Evolutionary conservation across 2,888 invertebrate genomes (phyloP).

Genomic region (Tromatobia lineatoria): DNA sequence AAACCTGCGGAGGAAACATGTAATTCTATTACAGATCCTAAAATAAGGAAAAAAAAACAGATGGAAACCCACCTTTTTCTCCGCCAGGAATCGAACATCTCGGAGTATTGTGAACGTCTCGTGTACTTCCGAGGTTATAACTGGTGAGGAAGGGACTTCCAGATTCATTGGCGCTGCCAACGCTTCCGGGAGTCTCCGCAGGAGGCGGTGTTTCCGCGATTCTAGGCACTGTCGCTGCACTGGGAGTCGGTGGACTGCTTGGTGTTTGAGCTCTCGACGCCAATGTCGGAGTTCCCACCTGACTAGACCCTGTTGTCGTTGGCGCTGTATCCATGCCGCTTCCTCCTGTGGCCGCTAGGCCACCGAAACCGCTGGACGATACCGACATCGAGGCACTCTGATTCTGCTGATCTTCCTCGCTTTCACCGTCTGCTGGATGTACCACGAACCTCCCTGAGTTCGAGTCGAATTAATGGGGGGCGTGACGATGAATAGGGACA

Average conservation of each 20-base stretch:
- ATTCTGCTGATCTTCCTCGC: conserved; percentile 74
- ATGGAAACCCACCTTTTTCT: conserved; percentile 78
- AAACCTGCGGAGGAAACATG: no score
- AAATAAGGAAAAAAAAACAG: not conserved
- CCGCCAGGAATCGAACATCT: conserved; percentile 83
- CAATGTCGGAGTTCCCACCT: conserved; percentile 77
- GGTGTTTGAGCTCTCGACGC: conserved; percentile 79
- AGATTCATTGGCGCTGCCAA: conserved; percentile 84
- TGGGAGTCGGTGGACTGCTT: conserved; percentile 81
- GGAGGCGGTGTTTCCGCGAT: conserved; percentile 85
- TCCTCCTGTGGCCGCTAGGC: conserved; percentile 6
- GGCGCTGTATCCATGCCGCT: conserved; percentile 54
- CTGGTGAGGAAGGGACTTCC: conserved; percentile 86
- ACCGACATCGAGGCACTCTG: conserved; percentile 30
- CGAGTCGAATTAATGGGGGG: conserved; percentile 75
- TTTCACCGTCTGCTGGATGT: conserved; percentile 84
- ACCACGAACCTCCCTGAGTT: conserved; percentile 85
- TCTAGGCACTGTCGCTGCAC: conserved; percentile 76
- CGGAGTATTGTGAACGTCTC: conserved; percentile 79
- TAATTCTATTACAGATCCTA: no score
- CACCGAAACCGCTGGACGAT: conserved; percentile 19
- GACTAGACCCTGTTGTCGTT: conserved; percentile 70
- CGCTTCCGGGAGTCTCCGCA: conserved; percentile 83
- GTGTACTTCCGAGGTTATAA: conserved; percentile 80
- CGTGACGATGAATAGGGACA: conserved; percentile 13